Percentiles rank a stretch among this genome's conserved stretches.
Conservation (phyloP, 1,140 invertebrate genomes). For the Scaptomyza graminum region DNA sequence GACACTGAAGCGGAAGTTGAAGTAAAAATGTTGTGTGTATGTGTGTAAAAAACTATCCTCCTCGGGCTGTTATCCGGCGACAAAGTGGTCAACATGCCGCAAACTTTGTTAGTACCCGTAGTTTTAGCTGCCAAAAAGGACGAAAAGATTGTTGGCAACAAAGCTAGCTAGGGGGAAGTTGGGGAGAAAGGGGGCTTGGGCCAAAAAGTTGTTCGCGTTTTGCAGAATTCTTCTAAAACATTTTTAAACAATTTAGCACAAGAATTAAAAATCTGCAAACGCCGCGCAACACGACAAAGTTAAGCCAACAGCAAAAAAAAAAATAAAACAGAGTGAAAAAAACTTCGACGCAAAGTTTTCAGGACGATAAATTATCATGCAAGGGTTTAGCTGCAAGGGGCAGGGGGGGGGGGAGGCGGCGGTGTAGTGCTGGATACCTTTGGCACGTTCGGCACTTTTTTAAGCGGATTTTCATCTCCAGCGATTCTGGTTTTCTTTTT, state of each 20-base stretch:
- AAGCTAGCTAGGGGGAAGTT: not conserved
- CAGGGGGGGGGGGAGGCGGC: not conserved
- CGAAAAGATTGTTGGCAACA: not conserved
- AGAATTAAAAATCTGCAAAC: conserved; percentile 80
- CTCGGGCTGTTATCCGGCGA: conserved; percentile 44
- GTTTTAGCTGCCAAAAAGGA: conserved; percentile 56
- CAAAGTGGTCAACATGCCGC: conserved; percentile 81
- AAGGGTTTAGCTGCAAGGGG: not conserved
- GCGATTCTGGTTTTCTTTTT: conserved; percentile 35
- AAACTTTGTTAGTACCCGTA: conserved; percentile 67
- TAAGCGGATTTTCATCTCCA: conserved; percentile 78
- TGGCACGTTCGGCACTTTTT: conserved; percentile 78
- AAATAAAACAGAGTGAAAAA: conserved; percentile 13
- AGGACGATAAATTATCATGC: conserved; percentile 77
- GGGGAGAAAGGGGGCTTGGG: not conserved
- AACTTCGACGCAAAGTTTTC: conserved; percentile 70
- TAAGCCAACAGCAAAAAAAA: conserved; percentile 27
- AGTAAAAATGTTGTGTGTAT: conserved; percentile 4
- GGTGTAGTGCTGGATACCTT: conserved; percentile 29
- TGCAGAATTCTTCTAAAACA: conserved; percentile 75
- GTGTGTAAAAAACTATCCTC: conserved; percentile 43
- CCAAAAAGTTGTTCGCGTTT: conserved; percentile 54
- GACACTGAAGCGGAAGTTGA: conserved; percentile 74
- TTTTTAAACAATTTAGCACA: conserved; percentile 82
- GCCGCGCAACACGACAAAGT: conserved; percentile 72